Base-by-base conservation (phyloP, 2,113 vertebrate species). In the Crotalus helleri region DNA sequence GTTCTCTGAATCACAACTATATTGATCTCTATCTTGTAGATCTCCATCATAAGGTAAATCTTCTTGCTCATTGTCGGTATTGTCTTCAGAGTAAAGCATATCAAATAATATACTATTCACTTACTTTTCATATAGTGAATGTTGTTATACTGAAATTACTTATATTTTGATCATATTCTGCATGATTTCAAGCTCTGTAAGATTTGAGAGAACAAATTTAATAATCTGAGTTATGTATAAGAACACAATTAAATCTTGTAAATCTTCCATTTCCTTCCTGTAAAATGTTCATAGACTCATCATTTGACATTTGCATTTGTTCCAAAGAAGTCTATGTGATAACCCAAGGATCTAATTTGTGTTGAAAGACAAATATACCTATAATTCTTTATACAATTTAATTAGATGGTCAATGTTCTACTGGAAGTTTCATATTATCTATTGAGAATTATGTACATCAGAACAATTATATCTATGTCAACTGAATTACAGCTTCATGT, bases 31-130 rank as follows among this genome's bases (percentile, higher is more conserved):
- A 96, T 46, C 61, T 81, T 92, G 94, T 15, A 95, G 59, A 3
- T 95, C 94, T 4, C 93, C 97, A 93, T 98, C 98, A 19, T 97
- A 98, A 64, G 98, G 98, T n/a, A 99, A 96, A 3, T 98, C 98
- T 13, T 98, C 98, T 57, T 98, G 98, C 21, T 98, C 98, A 90
- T 98, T 98, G 11, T 97, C 98, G 33, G 97, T 98, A 51, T 94
- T 97, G 51, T 97, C 96, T 91, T 96, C 97, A 29, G 91, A 61
- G 89, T 97, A 96, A 12, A 90, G 9, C 26, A 93, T 44, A 10
- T 94, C 95, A 93, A 94, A 95, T 86, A 90, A 23, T 1, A 49
- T 86, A 4, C 95, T 85, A 11, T 88, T 95, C 61, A 89, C 92
- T 49, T 93, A 97, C 91, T 94, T 94, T 91, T 95, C 93, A 96